A percentile compares a stretch with the other conserved stretches of the same genome.
Conservation (phyloP, 2,797 vertebrate genomes). For the Enteromius treurensis region DNA sequence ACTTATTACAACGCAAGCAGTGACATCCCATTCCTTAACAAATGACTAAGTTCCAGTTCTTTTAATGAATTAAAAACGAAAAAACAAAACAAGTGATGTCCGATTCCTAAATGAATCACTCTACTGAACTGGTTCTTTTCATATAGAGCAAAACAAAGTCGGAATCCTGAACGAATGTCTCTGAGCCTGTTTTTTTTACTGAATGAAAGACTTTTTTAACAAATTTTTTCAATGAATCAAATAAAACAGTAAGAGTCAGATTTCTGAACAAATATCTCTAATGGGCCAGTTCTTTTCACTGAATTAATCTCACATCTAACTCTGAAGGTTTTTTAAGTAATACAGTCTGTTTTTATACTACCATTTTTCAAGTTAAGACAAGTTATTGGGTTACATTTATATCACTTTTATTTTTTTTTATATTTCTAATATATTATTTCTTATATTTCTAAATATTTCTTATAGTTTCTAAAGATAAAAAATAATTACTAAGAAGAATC, state of each 20-base stretch:
- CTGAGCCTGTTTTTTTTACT: background rate
- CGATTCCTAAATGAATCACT: background rate
- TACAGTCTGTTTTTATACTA: background rate
- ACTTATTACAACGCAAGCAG: background rate
- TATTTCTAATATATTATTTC: background rate
- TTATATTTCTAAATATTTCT: background rate
- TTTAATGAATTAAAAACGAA: too few species aligned
- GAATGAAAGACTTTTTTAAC: background rate
- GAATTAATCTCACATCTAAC: slow-evolving; percentile 4
- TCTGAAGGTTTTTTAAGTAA: background rate
- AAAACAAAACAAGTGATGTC: background rate
- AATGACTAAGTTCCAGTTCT: too few species aligned
- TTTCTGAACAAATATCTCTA: background rate
- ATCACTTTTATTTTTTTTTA: background rate
- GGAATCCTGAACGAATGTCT: fast-evolving
- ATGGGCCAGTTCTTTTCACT: background rate
- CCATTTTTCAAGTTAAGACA: background rate
- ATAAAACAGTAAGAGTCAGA: background rate
- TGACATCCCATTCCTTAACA: too few species aligned
- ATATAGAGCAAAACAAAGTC: background rate
- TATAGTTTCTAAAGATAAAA: background rate
- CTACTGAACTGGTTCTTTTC: background rate
- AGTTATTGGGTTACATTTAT: background rate
- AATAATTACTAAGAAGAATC: background rate
- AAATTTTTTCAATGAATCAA: background rate